Evolutionary conservation across 2,113 vertebrate genomes (phyloP).

Genomic region (Eublepharis macularius): DNA sequence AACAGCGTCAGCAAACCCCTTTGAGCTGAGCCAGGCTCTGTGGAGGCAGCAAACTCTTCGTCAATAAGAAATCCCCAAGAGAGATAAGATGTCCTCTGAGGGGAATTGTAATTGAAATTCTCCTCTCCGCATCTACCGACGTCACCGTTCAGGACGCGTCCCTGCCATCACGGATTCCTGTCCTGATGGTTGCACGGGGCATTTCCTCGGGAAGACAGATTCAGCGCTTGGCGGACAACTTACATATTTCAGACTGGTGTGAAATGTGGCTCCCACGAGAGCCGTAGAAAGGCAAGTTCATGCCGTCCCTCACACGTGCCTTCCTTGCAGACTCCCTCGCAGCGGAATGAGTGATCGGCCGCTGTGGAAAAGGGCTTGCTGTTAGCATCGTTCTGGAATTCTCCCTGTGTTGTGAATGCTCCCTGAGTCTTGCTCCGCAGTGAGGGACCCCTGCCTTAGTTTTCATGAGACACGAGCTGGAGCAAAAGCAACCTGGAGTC

Average conservation of each 20-base stretch:
- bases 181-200: fast-evolving
- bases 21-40: fast-evolving
- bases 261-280: background rate
- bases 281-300: too few relatives aligned
- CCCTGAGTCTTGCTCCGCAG: too few relatives aligned
- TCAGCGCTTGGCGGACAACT: background rate
- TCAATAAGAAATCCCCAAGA: background rate
- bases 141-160: background rate
- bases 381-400: too few relatives aligned
- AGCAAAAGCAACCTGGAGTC: too few relatives aligned
- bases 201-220: background rate
- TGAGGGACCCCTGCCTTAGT: too few relatives aligned
- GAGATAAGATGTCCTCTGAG: background rate
- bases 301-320: too few relatives aligned
- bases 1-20: fast-evolving
- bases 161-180: background rate
- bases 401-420: too few relatives aligned
- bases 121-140: fast-evolving
- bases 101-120: background rate
- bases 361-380: too few relatives aligned
- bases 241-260: background rate
- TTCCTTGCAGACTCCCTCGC: too few relatives aligned
- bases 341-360: too few relatives aligned
- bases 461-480: too few relatives aligned
- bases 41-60: fast-evolving